Percentiles rank a stretch among this genome's conserved stretches.
These are phyloP conservation scores for Hylyphantes graminicola DNA, from an alignment of 1,140 invertebrate genomes.

Conservation along the genomic window DNA sequence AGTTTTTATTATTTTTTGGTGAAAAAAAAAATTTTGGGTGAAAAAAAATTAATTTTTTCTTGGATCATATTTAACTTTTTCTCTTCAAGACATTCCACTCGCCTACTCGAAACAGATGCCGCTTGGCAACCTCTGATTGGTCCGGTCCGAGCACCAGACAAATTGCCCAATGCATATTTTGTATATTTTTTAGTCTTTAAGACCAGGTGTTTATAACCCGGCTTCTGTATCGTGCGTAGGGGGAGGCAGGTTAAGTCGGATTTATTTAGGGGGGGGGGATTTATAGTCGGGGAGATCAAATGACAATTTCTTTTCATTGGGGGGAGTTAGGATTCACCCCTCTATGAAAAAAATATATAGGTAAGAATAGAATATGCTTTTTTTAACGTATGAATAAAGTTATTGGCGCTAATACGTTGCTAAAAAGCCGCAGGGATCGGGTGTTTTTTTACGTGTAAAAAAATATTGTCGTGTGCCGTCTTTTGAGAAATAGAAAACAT, in stretches of 20 bases:
- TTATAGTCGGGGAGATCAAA: conserved; percentile 22
- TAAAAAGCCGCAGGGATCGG: conserved; percentile 26
- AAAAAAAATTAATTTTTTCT: conserved; percentile 20
- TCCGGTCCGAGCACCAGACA: background rate
- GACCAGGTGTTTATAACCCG: conserved; percentile 28
- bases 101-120: conserved; percentile 32
- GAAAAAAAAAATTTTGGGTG: conserved; percentile 21
- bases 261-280: background rate
- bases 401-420: conserved; percentile 38
- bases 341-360: background rate
- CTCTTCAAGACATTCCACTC: background rate
- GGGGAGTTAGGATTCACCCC: background rate
- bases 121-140: conserved; percentile 13
- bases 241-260: conserved; percentile 20
- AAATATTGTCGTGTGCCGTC: conserved; percentile 34
- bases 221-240: conserved; percentile 11
- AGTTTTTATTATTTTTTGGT: background rate
- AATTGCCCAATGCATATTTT: conserved; percentile 7
- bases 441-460: background rate
- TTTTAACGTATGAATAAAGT: conserved; percentile 50
- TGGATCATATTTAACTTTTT: conserved; percentile 48
- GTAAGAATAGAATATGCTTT: background rate
- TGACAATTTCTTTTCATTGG: conserved; percentile 37
- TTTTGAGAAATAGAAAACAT: conserved; percentile 14
- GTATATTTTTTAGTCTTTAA: too few species aligned